Evolutionary conservation across 2,888 invertebrate genomes (phyloP).

Genomic region (Trachelus stipa): DNA sequence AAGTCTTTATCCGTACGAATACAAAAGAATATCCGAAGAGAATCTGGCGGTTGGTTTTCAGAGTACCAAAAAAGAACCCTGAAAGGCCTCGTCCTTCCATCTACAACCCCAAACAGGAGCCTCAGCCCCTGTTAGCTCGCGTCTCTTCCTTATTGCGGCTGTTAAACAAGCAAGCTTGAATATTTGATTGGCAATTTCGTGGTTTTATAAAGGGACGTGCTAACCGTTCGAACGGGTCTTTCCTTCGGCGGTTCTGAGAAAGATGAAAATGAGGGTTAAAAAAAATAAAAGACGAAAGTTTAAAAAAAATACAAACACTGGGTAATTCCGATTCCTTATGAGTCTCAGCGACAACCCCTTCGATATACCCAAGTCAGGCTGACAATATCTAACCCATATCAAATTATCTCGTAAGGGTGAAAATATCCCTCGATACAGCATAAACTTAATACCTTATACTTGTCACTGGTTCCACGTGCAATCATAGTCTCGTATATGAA

Average conservation of each 20-base stretch:
- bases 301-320: neutral
- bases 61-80: neutral
- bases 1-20: neutral
- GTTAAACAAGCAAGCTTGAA: constrained; percentile 49
- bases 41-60: neutral
- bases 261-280: neutral
- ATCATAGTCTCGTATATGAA: neutral
- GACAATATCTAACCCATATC: neutral
- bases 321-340: neutral
- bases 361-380: neutral
- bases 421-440: neutral
- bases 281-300: neutral
- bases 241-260: neutral
- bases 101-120: neutral
- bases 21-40: neutral
- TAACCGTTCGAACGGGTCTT: neutral
- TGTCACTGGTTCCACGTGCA: neutral
- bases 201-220: constrained; percentile 38
- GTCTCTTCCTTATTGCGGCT: constrained; percentile 49
- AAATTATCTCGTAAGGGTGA: neutral
- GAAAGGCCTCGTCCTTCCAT: neutral
- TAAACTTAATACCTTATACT: neutral
- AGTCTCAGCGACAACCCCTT: neutral
- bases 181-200: constrained; percentile 57
- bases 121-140: neutral